Conservation (phyloP, 2,113 vertebrate genomes). For the Noturus placidus region DNA sequence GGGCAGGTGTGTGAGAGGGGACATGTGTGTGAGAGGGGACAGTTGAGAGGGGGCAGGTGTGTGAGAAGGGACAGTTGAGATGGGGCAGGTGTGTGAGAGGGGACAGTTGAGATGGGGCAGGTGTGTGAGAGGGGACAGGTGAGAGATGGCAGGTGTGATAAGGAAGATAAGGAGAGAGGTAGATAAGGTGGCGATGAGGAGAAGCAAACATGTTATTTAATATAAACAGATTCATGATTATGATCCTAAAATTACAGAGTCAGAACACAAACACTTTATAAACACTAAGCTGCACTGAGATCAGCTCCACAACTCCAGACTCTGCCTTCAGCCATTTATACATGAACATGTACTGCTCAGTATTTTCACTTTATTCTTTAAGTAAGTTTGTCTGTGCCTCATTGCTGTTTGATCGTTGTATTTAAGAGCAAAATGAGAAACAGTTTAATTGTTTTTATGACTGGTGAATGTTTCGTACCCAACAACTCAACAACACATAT, state of each 20-base stretch:
- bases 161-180: background rate
- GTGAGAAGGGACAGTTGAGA: background rate
- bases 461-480: background rate
- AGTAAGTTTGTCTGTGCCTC: background rate
- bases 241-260: background rate
- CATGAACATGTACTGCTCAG: background rate
- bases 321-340: background rate
- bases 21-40: background rate
- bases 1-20: accelerated
- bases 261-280: background rate
- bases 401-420: background rate
- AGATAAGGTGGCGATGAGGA: background rate
- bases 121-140: background rate
- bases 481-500: background rate
- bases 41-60: too few species aligned
- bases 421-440: background rate
- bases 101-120: background rate
- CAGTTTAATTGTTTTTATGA: background rate
- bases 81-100: background rate
- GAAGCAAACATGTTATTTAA: background rate
- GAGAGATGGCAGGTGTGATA: background rate
- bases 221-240: background rate
- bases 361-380: background rate
- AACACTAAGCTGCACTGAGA: background rate
- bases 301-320: background rate